Percentiles rank a stretch among this genome's conserved stretches.
Conservation (phyloP, 2,888 invertebrate genomes). For the Oconnorella tubifera region DNA sequence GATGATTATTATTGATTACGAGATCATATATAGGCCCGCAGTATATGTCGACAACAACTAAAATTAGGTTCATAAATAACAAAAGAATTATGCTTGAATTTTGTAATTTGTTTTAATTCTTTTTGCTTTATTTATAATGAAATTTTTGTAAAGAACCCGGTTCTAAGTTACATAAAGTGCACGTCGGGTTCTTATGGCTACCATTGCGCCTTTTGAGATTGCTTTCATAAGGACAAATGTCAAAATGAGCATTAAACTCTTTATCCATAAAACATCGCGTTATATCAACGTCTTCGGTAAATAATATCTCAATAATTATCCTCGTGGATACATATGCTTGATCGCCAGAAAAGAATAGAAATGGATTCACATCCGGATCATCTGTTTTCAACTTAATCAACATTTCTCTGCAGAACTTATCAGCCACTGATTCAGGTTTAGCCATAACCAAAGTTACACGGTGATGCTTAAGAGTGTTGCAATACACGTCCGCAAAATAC, state of each 20-base stretch:
- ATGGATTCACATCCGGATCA: conserved; percentile 8
- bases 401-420: conserved; percentile 14
- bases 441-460: conserved; percentile 25
- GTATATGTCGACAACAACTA: no score
- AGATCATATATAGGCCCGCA: no score
- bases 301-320: not conserved
- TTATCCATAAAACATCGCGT: not conserved
- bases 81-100: no score
- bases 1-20: no score
- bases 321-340: not conserved
- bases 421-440: conserved; percentile 12
- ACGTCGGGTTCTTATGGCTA: no score
- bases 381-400: conserved; percentile 3
- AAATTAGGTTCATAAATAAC: no score
- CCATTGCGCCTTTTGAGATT: no score
- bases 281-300: not conserved
- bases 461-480: conserved; percentile 6
- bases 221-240: not conserved
- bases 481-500: conserved; percentile 12
- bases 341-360: conserved; percentile 3
- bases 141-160: no score
- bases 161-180: no score
- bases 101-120: no score
- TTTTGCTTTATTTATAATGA: no score
- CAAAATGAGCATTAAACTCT: not conserved